phyloP scores from a whole-genome alignment of 2,888 invertebrate species.

The Deroplatys truncata region DNA sequence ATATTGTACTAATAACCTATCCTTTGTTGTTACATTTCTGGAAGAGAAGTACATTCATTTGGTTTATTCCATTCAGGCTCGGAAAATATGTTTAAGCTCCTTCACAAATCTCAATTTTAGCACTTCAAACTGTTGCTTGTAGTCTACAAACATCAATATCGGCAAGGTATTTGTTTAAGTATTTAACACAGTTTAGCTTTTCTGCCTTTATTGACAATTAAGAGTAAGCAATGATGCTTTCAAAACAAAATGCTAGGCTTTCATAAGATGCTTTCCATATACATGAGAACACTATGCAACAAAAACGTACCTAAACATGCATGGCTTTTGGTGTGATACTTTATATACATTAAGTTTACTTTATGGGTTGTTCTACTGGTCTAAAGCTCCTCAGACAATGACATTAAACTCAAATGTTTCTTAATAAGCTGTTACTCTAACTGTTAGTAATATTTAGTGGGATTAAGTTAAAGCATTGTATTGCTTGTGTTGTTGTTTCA shows the following conservation, averaged over 20 bases:
- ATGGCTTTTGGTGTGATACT: neutral
- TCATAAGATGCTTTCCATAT: neutral
- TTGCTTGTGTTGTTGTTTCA: too few relatives aligned
- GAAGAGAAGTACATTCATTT: too few relatives aligned
- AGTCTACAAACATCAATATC: too few relatives aligned
- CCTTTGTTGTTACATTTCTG: too few relatives aligned
- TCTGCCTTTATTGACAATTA: neutral
- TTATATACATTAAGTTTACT: neutral
- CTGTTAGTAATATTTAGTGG: neutral
- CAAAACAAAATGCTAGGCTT: neutral
- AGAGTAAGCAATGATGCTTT: neutral
- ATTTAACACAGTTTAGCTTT: neutral
- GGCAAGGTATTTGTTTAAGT: too few relatives aligned
- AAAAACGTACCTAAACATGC: neutral
- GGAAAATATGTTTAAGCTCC: too few relatives aligned
- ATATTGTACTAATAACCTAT: too few relatives aligned
- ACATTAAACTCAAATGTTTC: neutral
- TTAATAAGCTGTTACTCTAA: neutral
- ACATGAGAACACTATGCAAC: neutral
- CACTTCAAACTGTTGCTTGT: too few relatives aligned
- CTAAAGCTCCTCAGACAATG: neutral
- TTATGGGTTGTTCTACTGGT: neutral
- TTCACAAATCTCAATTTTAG: too few relatives aligned
- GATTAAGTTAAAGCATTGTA: neutral
- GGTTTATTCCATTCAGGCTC: too few relatives aligned